Base-by-base conservation (phyloP, 2,888 invertebrate genomes). In the Rugalucina vietnamica region DNA sequence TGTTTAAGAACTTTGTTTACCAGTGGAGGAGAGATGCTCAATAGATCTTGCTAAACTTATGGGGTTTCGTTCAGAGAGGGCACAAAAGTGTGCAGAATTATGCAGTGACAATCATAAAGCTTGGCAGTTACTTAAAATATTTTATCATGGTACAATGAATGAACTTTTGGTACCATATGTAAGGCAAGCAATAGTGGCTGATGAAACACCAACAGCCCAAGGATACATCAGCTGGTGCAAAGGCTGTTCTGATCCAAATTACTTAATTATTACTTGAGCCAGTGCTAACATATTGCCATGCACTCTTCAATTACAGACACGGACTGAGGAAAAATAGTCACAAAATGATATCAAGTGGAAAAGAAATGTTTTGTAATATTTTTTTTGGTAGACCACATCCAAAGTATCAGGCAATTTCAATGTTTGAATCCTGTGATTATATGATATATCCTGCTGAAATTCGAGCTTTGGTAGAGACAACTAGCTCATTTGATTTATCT, bases 81-180 rank as follows among this genome's bases (percentile, higher is more conserved):
- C 72, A 43, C 18, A 24, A 5, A 10, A 39, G 27, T 43, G 18
- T 43, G 72, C 72, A 14, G 43, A 72, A n/a, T 39, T 27, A 8
- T 72, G 72, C 39, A 72, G 39, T 18, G 72, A 72, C 27, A 36
- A 39, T 27, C 39, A 72, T 21, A 72, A 72, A 21, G 39, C 43
- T 24, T 72, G 72, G 72, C 8, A 39, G 43, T 24, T 72, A n/a
- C 24, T 72, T n/a, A 36, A 39, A 39, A 72, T n/a, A 37, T 72
- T 72, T 39, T n/a, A 72, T 43, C 29, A 39, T 39, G 72, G 12
- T 5, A 43, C 72, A 24, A 14, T 72, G 8, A n/a, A 24, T 12
- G 72, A 72, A 29, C 29, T 72, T 2, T 36, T 72, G n/a, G 27
- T 72, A n/a, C 72, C 72, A 24, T 72, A 72, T 72, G 43, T 72